These are phyloP conservation scores for Alligator sinensis DNA, from an alignment of 2,113 vertebrate genomes.

Conservation along the genomic window DNA sequence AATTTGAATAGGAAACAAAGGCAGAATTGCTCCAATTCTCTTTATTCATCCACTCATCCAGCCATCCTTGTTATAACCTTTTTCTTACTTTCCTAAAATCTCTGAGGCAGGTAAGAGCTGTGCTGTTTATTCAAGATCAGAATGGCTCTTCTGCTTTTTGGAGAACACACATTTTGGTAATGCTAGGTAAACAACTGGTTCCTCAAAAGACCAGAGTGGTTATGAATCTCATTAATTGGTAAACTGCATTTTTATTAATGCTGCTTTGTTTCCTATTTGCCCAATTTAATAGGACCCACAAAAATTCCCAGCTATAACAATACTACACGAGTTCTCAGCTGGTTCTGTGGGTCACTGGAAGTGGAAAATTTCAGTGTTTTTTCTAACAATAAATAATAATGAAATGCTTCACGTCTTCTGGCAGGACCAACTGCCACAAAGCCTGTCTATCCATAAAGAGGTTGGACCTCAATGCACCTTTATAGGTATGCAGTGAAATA, in stretches of 20 bases:
- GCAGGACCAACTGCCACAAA: constrained; percentile 41
- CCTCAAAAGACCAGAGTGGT: constrained; percentile 22
- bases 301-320: not conserved
- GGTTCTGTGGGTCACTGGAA: constrained; percentile 33
- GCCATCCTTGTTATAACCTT: not conserved
- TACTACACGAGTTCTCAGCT: constrained; percentile 10
- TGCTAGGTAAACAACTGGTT: constrained; percentile 26
- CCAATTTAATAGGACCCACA: not conserved
- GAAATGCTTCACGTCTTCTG: constrained; percentile 36
- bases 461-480: constrained; percentile 31
- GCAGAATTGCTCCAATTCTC: not conserved
- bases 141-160: not conserved
- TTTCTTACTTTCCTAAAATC: not conserved
- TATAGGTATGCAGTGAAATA: not conserved
- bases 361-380: constrained; percentile 23
- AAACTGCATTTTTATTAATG: not conserved
- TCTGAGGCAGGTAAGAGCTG: not conserved
- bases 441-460: constrained; percentile 24
- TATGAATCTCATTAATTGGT: constrained; percentile 12
- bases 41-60: not conserved
- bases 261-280: constrained; percentile 37
- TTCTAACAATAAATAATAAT: constrained; percentile 33
- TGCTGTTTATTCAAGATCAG: constrained; percentile 1
- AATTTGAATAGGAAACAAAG: not conserved
- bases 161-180: not conserved